Evolutionary conservation across 2,113 vertebrate species (phyloP), one percentile per base, ranked within the genome.

Genomic region (Solea senegalensis): DNA sequence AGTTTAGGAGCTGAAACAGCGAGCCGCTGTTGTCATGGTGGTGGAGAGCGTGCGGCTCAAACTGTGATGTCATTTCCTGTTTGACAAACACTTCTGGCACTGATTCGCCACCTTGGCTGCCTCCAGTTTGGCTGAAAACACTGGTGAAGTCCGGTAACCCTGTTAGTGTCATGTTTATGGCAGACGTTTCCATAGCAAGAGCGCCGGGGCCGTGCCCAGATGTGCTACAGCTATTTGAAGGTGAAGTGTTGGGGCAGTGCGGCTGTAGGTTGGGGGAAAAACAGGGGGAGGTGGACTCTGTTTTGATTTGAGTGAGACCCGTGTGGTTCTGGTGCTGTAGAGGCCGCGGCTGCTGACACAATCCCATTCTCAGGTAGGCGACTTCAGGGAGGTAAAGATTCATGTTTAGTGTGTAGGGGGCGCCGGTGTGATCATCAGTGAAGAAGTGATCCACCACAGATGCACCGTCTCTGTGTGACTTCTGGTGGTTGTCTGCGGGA

Each of bases 321-420:
- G 62, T 13, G 61, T 86, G 85, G 78, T 45, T 78, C 59, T 84
- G 90, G 46, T 84, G 78, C 70, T 87, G 83, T 39, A 86, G 83
- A 39, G 93, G 90, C 81, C 95, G 94, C 70, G 92, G 90, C 3
- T 94, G 94, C 89, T 97, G 96, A 87, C 95, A 96, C 81, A 98
- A 86, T 84, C 96, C 96, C 85, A 96, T 96, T 92, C 96, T 95
- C 90, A 98, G 92, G 89, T 98, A 96, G 70, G 95, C 94, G 15
- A 97, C 92, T 62, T 99, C 97, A 0, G 97, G 96, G 51, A 99
- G 94, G 91, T 96, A 97, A 83, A 99, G 94, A 49, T 98, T 99
- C 97, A 99, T 99, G 89, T 98, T 99, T 90, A 99, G 96, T 83
- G 96, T 98, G 92, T 98, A 99, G 52, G 97, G 98, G 69, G 96